Evolutionary conservation across 2,888 invertebrate genomes (phyloP).

Genomic region (Melolontha melolontha): DNA sequence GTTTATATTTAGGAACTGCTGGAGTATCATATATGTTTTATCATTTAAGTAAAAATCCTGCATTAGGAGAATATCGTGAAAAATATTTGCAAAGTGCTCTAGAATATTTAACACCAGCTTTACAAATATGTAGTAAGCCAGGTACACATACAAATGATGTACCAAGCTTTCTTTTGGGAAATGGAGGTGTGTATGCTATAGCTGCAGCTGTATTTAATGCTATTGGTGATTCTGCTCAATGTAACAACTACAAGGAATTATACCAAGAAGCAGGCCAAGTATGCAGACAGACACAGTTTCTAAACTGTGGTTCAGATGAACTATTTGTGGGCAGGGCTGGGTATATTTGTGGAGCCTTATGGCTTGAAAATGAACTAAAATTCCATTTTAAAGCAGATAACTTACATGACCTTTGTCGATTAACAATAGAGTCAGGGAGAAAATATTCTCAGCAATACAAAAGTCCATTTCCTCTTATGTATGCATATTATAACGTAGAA

Average conservation of each 20-base stretch:
- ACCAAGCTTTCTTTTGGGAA: conserved; percentile 82
- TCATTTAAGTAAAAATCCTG: conserved; percentile 72
- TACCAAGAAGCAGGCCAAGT: conserved; percentile 64
- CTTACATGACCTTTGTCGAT: conserved; percentile 75
- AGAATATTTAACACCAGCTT: conserved; percentile 74
- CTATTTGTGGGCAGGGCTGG: conserved; percentile 88
- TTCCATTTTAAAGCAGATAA: conserved; percentile 65
- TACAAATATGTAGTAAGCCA: conserved; percentile 67
- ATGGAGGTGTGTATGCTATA: conserved; percentile 81
- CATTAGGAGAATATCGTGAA: conserved; percentile 64
- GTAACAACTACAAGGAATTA: conserved; percentile 59
- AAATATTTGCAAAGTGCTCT: conserved; percentile 71
- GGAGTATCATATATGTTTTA: conserved; percentile 84
- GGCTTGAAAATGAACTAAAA: conserved; percentile 74
- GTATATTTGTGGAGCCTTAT: conserved; percentile 81
- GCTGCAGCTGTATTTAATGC: conserved; percentile 73
- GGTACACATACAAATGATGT: conserved; percentile 69
- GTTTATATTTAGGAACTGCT: conserved; percentile 76
- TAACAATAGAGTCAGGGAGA: conserved; percentile 79
- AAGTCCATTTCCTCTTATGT: conserved; percentile 81
- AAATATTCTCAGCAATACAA: conserved; percentile 72
- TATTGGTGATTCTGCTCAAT: conserved; percentile 64
- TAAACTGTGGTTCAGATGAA: conserved; percentile 82
- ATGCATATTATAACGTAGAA: conserved; percentile 78
- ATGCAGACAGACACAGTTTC: conserved; percentile 70